Percentiles rank a stretch among this genome's conserved stretches.
Conservation (phyloP, 1,140 invertebrate genomes). For the Megalopta genalis region DNA sequence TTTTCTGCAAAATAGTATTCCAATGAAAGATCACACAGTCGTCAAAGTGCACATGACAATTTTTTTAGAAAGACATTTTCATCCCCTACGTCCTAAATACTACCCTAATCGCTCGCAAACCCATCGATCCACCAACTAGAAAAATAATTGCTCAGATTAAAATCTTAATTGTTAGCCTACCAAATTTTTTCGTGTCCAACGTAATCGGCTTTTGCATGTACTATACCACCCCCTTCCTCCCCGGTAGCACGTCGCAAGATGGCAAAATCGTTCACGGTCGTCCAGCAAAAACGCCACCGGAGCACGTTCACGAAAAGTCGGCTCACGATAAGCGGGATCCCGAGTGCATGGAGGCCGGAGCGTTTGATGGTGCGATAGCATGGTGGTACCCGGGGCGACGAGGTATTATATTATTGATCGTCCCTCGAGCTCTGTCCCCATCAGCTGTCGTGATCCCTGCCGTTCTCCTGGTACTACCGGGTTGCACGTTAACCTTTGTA, state of each 20-base stretch:
- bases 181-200: too few species aligned
- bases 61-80: too few species aligned
- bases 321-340: constrained; percentile 41
- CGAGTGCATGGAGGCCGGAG: constrained; percentile 41
- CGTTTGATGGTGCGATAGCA: constrained; percentile 72
- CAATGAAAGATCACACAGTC: not conserved
- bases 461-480: constrained; percentile 73
- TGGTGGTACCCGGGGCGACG: constrained; percentile 71
- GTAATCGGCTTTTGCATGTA: too few species aligned
- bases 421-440: constrained; percentile 69
- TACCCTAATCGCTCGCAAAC: not conserved
- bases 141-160: not conserved
- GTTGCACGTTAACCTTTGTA: constrained; percentile 65
- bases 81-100: not conserved
- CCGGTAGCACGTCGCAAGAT: not conserved
- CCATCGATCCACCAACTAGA: not conserved
- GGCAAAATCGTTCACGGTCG: constrained; percentile 29
- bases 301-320: constrained; percentile 42
- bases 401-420: constrained; percentile 78
- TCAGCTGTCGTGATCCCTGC: constrained; percentile 71
- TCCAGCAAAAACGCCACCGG: not conserved
- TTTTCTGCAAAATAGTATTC: too few species aligned
- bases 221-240: not conserved
- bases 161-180: too few species aligned
- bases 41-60: not conserved